Evolutionary conservation across 2,797 vertebrate genomes (phyloP).

Genomic region (Acestrorhynchus altus): DNA sequence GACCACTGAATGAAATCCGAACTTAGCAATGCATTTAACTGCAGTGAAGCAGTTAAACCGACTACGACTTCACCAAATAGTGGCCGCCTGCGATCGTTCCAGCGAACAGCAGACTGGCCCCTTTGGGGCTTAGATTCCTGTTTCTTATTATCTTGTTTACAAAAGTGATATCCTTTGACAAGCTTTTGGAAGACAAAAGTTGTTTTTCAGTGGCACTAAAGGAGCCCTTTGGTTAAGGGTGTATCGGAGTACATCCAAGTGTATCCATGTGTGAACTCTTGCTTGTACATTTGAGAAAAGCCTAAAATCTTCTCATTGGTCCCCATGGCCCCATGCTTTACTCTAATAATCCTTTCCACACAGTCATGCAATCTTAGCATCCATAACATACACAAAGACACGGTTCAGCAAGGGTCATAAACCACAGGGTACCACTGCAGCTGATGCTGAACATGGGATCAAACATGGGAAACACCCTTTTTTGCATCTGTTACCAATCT

Average conservation of each 20-base stretch:
- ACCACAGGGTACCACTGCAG: not conserved
- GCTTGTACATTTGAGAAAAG: conserved; percentile 19
- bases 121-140: not conserved
- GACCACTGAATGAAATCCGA: too few species aligned
- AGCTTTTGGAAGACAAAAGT: not conserved
- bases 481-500: conserved; percentile 3
- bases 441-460: not conserved
- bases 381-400: not conserved
- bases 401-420: not conserved
- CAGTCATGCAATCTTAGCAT: conserved; percentile 3
- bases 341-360: not conserved
- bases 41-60: too few species aligned
- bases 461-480: not conserved
- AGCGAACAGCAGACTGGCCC: too few species aligned
- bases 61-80: not conserved
- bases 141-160: not conserved
- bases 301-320: not conserved
- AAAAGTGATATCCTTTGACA: not conserved
- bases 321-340: conserved; percentile 14
- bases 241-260: not conserved
- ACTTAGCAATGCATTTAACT: too few species aligned
- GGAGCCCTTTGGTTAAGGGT: too few species aligned
- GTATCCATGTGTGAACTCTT: conserved; percentile 21
- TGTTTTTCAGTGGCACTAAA: not conserved
- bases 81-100: not conserved